A percentile compares a stretch with the other conserved stretches of the same genome.
phyloP scores from a whole-genome alignment of 1,140 invertebrate species.

The Atta cephalotes region DNA sequence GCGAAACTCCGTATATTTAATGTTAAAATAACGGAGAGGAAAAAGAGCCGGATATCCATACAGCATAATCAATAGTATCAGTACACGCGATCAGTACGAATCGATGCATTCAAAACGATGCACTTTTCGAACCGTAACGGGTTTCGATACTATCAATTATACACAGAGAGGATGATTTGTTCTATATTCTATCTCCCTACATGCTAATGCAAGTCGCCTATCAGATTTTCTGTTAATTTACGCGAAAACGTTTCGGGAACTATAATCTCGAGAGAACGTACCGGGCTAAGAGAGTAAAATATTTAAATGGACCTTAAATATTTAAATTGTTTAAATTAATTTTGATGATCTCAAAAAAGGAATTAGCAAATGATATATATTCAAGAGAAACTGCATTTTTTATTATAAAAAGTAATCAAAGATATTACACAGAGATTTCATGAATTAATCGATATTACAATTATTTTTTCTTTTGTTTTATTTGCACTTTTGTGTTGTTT shows the following conservation, averaged over 20 bases:
- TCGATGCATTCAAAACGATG: conserved; percentile 61
- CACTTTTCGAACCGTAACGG: conserved; percentile 62
- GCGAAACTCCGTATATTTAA: conserved; percentile 10
- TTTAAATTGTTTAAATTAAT: background rate
- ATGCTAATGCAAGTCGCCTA: conserved; percentile 28
- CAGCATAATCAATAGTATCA: conserved; percentile 64
- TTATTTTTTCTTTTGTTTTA: background rate
- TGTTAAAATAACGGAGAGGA: conserved; percentile 39
- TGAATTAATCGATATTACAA: conserved; percentile 10
- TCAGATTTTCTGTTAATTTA: conserved; percentile 59
- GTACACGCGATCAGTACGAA: conserved; percentile 45
- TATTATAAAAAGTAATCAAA: conserved; percentile 8
- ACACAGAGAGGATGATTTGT: conserved; percentile 38
- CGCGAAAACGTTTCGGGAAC: background rate
- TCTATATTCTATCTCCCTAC: conserved; percentile 35
- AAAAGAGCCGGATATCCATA: conserved; percentile 35
- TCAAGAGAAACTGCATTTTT: background rate
- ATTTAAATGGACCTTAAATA: background rate
- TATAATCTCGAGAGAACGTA: conserved; percentile 1
- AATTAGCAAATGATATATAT: background rate
- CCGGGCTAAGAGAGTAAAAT: background rate
- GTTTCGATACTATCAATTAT: conserved; percentile 63
- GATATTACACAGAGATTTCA: background rate
- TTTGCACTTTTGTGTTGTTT: background rate
- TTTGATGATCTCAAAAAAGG: background rate